Evolutionary conservation across 2,888 invertebrate species (phyloP).

Genomic region (Sinhomidia bicolor): DNA sequence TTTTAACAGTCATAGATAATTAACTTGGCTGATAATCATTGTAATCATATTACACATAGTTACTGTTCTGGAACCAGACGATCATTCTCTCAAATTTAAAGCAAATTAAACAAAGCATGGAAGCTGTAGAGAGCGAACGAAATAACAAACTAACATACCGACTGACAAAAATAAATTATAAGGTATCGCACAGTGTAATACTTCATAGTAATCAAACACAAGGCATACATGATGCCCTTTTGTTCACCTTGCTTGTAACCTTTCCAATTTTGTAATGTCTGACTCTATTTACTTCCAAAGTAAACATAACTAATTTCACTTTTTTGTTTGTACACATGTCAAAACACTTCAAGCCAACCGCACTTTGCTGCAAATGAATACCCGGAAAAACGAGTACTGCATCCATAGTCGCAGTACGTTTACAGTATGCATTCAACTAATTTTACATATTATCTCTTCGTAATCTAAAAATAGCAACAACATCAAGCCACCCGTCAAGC

Average conservation of each 20-base stretch:
- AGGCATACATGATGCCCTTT: not conserved
- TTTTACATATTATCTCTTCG: too few species aligned
- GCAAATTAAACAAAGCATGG: too few species aligned
- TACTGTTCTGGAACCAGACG: too few species aligned
- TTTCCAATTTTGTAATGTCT: not conserved
- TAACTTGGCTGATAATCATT: too few species aligned
- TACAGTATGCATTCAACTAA: not conserved
- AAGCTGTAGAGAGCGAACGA: too few species aligned
- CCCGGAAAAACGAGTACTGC: not conserved
- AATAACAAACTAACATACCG: too few species aligned
- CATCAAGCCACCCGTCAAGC: not conserved
- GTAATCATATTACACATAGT: not conserved
- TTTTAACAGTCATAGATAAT: too few species aligned
- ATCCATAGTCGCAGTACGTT: not conserved
- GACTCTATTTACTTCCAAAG: not conserved
- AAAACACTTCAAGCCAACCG: not conserved
- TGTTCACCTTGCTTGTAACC: not conserved
- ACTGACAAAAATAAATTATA: too few species aligned
- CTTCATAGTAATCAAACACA: not conserved
- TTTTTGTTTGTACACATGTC: slow-evolving; percentile 19
- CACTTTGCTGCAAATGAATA: not conserved
- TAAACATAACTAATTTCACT: not conserved
- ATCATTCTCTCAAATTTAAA: too few species aligned
- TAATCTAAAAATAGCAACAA: not conserved
- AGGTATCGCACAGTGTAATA: too few species aligned